Evolutionary conservation across 2,113 vertebrate species (phyloP).

Genomic region (Clarias batrachus): DNA sequence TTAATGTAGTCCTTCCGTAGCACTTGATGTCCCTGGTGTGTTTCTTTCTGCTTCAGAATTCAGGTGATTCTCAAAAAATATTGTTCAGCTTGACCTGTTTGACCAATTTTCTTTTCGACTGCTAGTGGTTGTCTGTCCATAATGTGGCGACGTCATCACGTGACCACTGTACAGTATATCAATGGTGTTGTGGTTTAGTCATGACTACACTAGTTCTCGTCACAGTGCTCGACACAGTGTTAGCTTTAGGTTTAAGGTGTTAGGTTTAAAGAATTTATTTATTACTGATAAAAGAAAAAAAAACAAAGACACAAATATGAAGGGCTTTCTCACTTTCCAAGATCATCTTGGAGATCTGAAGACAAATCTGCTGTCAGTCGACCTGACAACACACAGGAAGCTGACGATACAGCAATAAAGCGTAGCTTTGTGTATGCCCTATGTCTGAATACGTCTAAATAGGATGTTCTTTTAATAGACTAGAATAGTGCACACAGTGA

Average conservation of each 20-base stretch:
- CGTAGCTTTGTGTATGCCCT: constrained; percentile 73
- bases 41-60: constrained; percentile 50
- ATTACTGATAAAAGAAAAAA: constrained; percentile 35
- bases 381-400: constrained; percentile 67
- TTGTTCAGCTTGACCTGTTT: constrained; percentile 56
- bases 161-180: constrained; percentile 47
- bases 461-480: constrained; percentile 66
- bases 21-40: constrained; percentile 62
- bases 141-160: constrained; percentile 53
- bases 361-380: constrained; percentile 69
- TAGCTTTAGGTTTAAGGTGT: constrained; percentile 42
- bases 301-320: constrained; percentile 60
- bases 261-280: constrained; percentile 43
- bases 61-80: constrained; percentile 54
- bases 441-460: constrained; percentile 52
- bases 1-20: constrained; percentile 61
- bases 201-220: constrained; percentile 57
- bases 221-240: constrained; percentile 51
- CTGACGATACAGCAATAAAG: constrained; percentile 78
- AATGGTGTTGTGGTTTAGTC: constrained; percentile 50
- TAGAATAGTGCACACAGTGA: constrained; percentile 44
- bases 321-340: constrained; percentile 78
- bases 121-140: constrained; percentile 63
- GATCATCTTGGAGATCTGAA: constrained; percentile 64
- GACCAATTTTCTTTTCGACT: constrained; percentile 54